These are phyloP conservation scores for Dolichallabes microphthalmus DNA, from an alignment of 2,113 vertebrate species.

Conservation along the genomic window DNA sequence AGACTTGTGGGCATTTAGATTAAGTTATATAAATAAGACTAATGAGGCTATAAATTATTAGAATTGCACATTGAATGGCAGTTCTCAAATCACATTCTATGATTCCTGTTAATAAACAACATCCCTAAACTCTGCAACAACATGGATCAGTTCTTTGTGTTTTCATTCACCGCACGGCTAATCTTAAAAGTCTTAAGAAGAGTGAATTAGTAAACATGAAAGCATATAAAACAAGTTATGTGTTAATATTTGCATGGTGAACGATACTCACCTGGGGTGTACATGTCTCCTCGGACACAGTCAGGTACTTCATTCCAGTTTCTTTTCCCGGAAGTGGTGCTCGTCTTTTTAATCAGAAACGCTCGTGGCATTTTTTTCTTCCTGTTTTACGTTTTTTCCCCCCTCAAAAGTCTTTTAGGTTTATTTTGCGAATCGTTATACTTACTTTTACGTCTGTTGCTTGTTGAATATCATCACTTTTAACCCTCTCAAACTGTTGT, in stretches of 20 bases:
- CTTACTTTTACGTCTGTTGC: too few relatives aligned
- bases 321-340: slow-evolving; percentile 30
- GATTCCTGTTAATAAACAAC: not conserved
- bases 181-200: not conserved
- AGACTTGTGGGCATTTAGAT: not conserved
- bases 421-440: not conserved
- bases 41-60: not conserved
- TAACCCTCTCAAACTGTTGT: too few relatives aligned
- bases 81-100: not conserved
- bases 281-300: slow-evolving; percentile 31
- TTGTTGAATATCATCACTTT: too few relatives aligned
- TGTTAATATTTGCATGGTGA: not conserved
- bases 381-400: not conserved
- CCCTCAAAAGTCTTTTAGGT: not conserved
- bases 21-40: not conserved
- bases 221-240: not conserved
- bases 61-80: not conserved
- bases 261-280: slow-evolving; percentile 44
- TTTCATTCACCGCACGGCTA: not conserved
- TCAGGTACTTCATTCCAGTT: slow-evolving; percentile 43
- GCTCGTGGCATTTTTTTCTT: slow-evolving; percentile 45
- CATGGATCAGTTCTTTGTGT: not conserved
- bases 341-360: slow-evolving; percentile 49
- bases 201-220: not conserved
- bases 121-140: not conserved